These are phyloP conservation scores for Eupsilia transversa DNA, from an alignment of 2,888 invertebrate genomes.

Conservation along the genomic window DNA sequence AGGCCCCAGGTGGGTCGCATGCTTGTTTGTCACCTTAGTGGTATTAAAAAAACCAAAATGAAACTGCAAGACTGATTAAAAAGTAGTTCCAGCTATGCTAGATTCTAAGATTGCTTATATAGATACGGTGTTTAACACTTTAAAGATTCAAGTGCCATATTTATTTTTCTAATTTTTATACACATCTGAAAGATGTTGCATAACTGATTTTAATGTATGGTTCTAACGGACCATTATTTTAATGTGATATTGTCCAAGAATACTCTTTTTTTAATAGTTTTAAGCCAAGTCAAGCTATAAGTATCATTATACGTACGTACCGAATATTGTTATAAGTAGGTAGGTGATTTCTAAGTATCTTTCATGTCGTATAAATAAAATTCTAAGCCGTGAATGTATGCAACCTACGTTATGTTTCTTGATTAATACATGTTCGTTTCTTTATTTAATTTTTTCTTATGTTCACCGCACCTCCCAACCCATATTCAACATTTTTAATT, in stretches of 20 bases:
- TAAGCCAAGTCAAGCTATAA: not conserved
- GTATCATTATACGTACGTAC: not conserved
- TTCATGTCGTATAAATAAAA: too few relatives aligned
- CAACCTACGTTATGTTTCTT: not conserved
- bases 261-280: slow-evolving; percentile 7
- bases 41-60: too few relatives aligned
- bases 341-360: too few relatives aligned
- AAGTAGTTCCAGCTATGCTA: too few relatives aligned
- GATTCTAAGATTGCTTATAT: too few relatives aligned
- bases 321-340: too few relatives aligned
- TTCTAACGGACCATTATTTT: slow-evolving; percentile 4
- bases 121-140: slow-evolving; percentile 16
- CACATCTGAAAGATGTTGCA: not conserved
- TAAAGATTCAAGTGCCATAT: slow-evolving; percentile 16
- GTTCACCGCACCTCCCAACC: slow-evolving; percentile 5
- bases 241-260: slow-evolving; percentile 17
- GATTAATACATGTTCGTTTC: not conserved
- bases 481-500: slow-evolving; percentile 15
- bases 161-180: slow-evolving; percentile 19
- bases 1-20: too few relatives aligned
- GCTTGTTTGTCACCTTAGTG: too few relatives aligned
- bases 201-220: too few relatives aligned
- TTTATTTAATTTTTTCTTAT: slow-evolving; percentile 14
- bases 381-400: too few relatives aligned
- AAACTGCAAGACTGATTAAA: too few relatives aligned